Evolutionary conservation across 2,888 invertebrate species (phyloP).

Genomic region (Meandrusa payeni): DNA sequence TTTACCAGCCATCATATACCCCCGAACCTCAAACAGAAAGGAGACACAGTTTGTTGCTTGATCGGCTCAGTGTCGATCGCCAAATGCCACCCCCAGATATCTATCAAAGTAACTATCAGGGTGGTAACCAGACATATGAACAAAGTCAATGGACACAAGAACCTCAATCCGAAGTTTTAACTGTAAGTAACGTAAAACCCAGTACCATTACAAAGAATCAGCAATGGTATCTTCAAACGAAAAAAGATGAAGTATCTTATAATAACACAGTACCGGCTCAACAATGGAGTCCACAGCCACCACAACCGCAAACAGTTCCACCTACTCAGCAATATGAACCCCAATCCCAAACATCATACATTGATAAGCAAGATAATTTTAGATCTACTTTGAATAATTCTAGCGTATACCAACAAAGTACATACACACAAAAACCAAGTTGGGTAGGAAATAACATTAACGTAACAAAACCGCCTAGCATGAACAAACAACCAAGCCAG

Average conservation of each 20-base stretch:
- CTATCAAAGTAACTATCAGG: conserved; percentile 56
- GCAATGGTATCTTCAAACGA: conserved; percentile 68
- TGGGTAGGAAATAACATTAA: conserved; percentile 48
- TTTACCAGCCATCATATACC: conserved; percentile 57
- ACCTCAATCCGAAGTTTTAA: conserved; percentile 67
- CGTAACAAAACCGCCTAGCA: conserved; percentile 32
- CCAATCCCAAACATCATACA: conserved; percentile 44
- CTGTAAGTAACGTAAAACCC: conserved; percentile 69
- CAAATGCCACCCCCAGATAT: conserved; percentile 60
- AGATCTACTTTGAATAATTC: conserved; percentile 38
- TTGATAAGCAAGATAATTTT: conserved; percentile 48
- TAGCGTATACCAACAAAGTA: conserved; percentile 38
- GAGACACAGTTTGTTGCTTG: conserved; percentile 66
- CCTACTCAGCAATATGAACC: conserved; percentile 33
- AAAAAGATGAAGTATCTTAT: conserved; percentile 50
- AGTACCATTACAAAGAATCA: conserved; percentile 64
- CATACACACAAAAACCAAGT: conserved; percentile 51
- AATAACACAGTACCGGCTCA: conserved; percentile 48
- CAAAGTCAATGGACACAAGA: conserved; percentile 59
- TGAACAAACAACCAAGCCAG: conserved; percentile 46
- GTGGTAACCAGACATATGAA: conserved; percentile 50
- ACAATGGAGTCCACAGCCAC: conserved; percentile 35
- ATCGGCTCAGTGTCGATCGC: conserved; percentile 67
- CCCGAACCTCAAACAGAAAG: conserved; percentile 58
- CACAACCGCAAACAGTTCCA: conserved; percentile 27